Evolutionary conservation across 64 coral and sea anemone species (phyloP), one percentile per base, ranked within the genome.

Genomic region (Pocillopora verrucosa): DNA sequence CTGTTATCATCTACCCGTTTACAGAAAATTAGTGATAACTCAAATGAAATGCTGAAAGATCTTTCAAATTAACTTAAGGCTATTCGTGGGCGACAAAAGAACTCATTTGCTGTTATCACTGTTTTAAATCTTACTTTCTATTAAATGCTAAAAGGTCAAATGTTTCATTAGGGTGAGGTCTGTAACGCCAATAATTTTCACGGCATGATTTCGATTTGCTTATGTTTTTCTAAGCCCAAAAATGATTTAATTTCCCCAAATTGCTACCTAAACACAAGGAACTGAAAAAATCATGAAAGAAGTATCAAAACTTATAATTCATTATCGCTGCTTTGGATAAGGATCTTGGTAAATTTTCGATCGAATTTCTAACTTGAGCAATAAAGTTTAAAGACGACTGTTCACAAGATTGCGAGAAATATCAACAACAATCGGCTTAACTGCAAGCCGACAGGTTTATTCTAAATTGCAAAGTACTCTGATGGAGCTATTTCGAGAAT

Each of bases 151-250:
- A 70, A 45, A 17, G 80, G 61, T 62, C 80, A 83, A 83, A 67
- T 83, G 61, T 20, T 64, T 85, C 72, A 38, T 85, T 85, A 72
- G 82, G 82, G 82, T 14, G 82, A 72, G 38, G 64, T 41, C 60
- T 11, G 65, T 72, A 72, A 85, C 82, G 80, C 80, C 57, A 85
- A 19, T 13, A 15, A 56, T 14, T 15, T 70, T 70, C 67, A 24
- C 67, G 22, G 2, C 22, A 70, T 70, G 67, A 24, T 24, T 70
- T 70, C 37, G 36, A 20, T n/a, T 16, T 68, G 34, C 41, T 68
- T 69, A 12, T 10, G 16, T 7, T 45, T 51, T 25, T 85, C 38
- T 45, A 16, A 17, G 36, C 75, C 6, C 10, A 56, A 45, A 56
- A 77, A 57, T 56, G 35, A 77, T 57, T 77, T 51, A 19, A 45